These are phyloP conservation scores for Columba livia DNA, from an alignment of 2,113 vertebrate genomes.

Conservation along the genomic window DNA sequence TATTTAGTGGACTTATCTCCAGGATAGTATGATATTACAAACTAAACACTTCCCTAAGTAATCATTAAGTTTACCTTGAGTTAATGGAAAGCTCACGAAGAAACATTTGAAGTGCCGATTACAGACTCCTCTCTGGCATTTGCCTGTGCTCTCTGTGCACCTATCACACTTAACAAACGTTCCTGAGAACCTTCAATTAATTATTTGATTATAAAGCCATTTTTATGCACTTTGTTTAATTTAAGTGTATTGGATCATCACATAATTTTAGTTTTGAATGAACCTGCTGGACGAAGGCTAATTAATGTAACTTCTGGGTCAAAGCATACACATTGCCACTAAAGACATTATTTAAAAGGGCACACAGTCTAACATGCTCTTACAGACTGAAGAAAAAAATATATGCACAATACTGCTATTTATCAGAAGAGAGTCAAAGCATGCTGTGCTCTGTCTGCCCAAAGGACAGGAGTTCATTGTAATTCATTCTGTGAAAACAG, in stretches of 20 bases:
- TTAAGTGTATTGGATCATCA: constrained; percentile 66
- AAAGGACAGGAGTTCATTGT: not conserved
- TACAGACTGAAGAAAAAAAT: not conserved
- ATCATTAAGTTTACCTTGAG: not conserved
- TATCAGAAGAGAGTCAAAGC: not conserved
- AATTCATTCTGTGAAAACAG: not conserved
- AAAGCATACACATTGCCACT: constrained; percentile 25
- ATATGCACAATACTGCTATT: not conserved
- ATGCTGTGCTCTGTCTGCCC: not conserved
- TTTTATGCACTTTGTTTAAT: constrained; percentile 67
- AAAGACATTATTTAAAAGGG: constrained; percentile 19
- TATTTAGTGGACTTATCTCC: not conserved
- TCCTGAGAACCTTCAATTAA: constrained; percentile 60
- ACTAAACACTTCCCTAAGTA: not conserved
- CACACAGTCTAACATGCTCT: not conserved
- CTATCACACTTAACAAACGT: constrained; percentile 45
- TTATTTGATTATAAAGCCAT: constrained; percentile 74
- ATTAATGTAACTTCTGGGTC: constrained; percentile 71
- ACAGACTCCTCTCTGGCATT: not conserved
- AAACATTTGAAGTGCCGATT: not conserved
- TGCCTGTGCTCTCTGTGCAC: not conserved
- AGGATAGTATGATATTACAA: not conserved
- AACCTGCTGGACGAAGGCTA: constrained; percentile 59
- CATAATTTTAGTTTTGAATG: constrained; percentile 67
- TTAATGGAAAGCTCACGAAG: constrained; percentile 18